Evolutionary conservation across 2,113 vertebrate species (phyloP).

Genomic region (Gallinago jamesoni): DNA sequence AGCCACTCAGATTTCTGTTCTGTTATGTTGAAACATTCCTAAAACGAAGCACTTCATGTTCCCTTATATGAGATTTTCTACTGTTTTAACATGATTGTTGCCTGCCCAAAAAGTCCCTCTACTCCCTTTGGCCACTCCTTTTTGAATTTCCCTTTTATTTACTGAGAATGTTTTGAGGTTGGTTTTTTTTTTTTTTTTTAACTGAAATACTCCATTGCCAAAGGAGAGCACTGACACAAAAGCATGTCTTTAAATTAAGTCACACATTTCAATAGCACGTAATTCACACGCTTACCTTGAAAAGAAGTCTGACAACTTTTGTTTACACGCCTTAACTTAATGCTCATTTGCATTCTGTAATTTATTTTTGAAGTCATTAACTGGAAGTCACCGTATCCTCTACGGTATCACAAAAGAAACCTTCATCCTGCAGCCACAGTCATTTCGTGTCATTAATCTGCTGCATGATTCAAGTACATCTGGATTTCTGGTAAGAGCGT

Average conservation of each 20-base stretch:
- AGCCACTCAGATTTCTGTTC: background rate
- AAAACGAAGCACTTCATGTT: background rate
- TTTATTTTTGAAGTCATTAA: background rate
- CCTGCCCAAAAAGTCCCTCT: background rate
- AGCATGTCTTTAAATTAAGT: background rate
- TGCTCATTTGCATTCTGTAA: background rate
- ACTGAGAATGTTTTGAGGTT: background rate
- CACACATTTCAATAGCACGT: background rate
- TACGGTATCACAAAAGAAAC: background rate
- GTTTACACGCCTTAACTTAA: background rate
- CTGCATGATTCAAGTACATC: conserved; percentile 1
- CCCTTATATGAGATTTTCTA: background rate
- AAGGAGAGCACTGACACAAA: background rate
- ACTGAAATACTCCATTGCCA: background rate
- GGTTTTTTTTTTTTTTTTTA: background rate
- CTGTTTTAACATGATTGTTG: background rate
- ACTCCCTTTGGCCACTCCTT: background rate
- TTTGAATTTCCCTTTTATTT: background rate
- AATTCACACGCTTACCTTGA: background rate
- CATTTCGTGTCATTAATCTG: background rate
- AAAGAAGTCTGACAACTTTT: conserved; percentile 1
- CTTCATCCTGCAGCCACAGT: background rate
- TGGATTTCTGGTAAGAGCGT: conserved; percentile 15
- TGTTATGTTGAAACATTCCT: background rate
- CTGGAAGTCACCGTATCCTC: background rate